Percentiles rank a stretch among this genome's conserved stretches.
Conservation (phyloP, 2,113 vertebrate species). For the Lipophrys pholis region DNA sequence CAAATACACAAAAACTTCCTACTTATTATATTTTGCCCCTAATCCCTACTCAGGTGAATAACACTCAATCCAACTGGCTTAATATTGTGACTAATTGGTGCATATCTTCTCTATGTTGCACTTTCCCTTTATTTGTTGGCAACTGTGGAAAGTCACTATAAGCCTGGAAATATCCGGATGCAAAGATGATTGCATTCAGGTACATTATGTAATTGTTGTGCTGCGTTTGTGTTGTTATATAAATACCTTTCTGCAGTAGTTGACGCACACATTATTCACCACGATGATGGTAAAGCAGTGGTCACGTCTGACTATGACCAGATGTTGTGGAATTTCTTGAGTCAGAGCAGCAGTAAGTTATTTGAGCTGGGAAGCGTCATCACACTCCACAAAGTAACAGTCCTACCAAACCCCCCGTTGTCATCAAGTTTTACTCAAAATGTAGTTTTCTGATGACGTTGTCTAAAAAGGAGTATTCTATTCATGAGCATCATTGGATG, state of each 20-base stretch:
- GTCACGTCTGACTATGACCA: constrained; percentile 27
- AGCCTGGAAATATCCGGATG: not conserved
- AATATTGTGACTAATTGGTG: too few relatives aligned
- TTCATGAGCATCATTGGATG: not conserved
- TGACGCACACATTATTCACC: constrained; percentile 9
- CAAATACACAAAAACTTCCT: too few relatives aligned
- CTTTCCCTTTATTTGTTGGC: too few relatives aligned
- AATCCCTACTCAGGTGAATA: too few relatives aligned
- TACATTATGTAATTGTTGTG: not conserved
- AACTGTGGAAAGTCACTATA: too few relatives aligned
- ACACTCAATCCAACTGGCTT: too few relatives aligned
- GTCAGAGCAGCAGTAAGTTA: constrained; percentile 19
- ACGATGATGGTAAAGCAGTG: constrained; percentile 12
- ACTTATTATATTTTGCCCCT: too few relatives aligned
- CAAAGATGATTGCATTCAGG: not conserved
- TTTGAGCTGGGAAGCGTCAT: constrained; percentile 8
- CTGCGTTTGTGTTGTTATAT: not conserved
- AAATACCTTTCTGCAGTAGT: not conserved
- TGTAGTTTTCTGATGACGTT: not conserved
- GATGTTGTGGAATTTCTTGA: constrained; percentile 55
- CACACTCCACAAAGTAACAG: constrained; percentile 1
- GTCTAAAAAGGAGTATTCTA: not conserved
- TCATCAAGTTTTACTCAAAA: not conserved
- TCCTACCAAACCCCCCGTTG: not conserved
- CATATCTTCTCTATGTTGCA: too few relatives aligned